Percentiles rank a stretch among this genome's conserved stretches.
These are phyloP conservation scores for Dynastes hyllus DNA, from an alignment of 2,888 invertebrate species.

Conservation along the genomic window DNA sequence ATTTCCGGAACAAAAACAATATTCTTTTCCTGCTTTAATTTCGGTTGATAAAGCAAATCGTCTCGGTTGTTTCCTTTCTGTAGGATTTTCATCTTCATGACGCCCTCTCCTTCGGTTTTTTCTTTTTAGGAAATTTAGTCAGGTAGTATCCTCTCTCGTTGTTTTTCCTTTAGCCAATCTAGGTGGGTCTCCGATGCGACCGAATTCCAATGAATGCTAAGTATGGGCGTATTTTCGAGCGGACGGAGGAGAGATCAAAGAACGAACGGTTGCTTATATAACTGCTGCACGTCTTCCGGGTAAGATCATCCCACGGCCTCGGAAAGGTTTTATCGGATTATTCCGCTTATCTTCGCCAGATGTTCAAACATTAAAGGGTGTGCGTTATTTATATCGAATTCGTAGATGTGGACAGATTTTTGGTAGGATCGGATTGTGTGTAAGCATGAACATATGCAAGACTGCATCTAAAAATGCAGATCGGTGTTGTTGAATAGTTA, in stretches of 20 bases:
- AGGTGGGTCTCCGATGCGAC: conserved; percentile 18
- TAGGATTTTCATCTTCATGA: neutral
- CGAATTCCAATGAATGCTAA: conserved; percentile 49
- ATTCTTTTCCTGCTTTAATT: conserved; percentile 13
- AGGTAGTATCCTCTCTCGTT: conserved; percentile 41
- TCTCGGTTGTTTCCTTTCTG: conserved; percentile 1
- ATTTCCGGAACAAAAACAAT: too few relatives aligned
- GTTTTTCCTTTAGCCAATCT: conserved; percentile 49
- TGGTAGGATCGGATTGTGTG: neutral
- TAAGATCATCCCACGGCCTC: conserved; percentile 56
- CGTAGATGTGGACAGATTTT: conserved; percentile 54
- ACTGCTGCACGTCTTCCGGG: conserved; percentile 56
- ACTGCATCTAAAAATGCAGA: neutral
- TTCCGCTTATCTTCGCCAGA: conserved; percentile 61
- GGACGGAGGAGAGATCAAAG: conserved; percentile 55
- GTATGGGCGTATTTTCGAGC: neutral
- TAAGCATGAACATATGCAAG: neutral
- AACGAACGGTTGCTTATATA: conserved; percentile 47
- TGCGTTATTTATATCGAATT: conserved; percentile 61
- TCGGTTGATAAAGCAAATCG: conserved; percentile 22
- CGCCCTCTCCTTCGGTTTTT: neutral
- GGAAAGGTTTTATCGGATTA: conserved; percentile 57
- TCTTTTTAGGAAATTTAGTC: conserved; percentile 43
- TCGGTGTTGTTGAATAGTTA: neutral
- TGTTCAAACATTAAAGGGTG: conserved; percentile 62